Conservation (phyloP, 1,140 invertebrate genomes). For the Leptoteleia sp. region DNA sequence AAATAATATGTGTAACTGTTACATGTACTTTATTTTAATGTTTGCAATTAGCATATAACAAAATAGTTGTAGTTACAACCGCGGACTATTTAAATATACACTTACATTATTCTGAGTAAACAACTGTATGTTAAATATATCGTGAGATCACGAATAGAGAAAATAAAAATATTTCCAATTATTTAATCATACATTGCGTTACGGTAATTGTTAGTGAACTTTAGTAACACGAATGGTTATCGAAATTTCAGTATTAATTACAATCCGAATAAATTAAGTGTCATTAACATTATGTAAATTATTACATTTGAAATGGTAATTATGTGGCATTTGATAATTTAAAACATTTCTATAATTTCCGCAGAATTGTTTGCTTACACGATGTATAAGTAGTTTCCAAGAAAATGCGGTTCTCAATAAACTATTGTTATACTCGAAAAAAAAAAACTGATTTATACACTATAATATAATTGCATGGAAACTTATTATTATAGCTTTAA, state of each 20-base stretch:
- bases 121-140: conserved; percentile 18
- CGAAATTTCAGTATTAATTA: neutral
- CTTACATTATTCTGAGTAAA: too few relatives aligned
- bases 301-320: conserved; percentile 9
- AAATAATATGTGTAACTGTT: conserved; percentile 27
- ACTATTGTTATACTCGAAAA: too few relatives aligned
- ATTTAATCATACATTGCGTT: neutral
- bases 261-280: conserved; percentile 4
- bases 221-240: conserved; percentile 8
- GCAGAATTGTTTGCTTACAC: too few relatives aligned
- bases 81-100: too few relatives aligned
- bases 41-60: conserved; percentile 32
- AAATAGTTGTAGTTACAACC: conserved; percentile 7
- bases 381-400: neutral
- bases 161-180: conserved; percentile 29
- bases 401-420: too few relatives aligned
- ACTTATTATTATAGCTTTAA: too few relatives aligned
- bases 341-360: too few relatives aligned
- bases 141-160: conserved; percentile 10
- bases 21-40: conserved; percentile 27
- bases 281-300: conserved; percentile 13
- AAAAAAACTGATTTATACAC: too few relatives aligned
- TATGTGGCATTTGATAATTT: neutral
- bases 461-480: too few relatives aligned
- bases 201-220: conserved; percentile 8